These are phyloP conservation scores for Tyria jacobaeae DNA, from an alignment of 2,888 invertebrate species.

Conservation along the genomic window DNA sequence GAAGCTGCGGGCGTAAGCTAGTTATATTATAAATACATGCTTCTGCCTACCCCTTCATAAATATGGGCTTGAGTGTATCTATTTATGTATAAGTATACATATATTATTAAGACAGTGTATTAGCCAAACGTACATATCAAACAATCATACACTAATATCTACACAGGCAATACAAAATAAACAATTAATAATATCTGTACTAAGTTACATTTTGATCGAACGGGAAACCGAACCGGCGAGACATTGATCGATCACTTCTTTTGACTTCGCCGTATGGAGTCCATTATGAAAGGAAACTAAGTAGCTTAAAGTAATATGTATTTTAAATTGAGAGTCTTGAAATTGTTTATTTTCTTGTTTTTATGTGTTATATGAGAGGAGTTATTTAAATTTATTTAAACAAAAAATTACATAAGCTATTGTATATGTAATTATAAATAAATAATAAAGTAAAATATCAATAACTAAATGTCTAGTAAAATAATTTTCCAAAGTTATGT, in stretches of 20 bases:
- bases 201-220: conserved; percentile 61
- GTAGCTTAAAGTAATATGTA: conserved; percentile 10
- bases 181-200: conserved; percentile 62
- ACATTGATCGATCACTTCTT: conserved; percentile 61
- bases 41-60: too few relatives aligned
- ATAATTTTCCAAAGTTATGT: too few relatives aligned
- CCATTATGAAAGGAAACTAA: conserved; percentile 35
- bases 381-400: background rate
- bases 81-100: too few relatives aligned
- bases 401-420: background rate
- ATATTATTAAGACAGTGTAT: background rate
- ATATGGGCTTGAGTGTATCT: too few relatives aligned
- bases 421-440: too few relatives aligned
- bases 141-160: conserved; percentile 18
- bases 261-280: conserved; percentile 51
- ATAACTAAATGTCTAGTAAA: too few relatives aligned
- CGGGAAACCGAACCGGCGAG: conserved; percentile 52
- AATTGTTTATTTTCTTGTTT: background rate
- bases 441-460: too few relatives aligned
- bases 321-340: conserved; percentile 1
- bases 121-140: conserved; percentile 4
- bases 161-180: conserved; percentile 34
- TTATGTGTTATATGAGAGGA: background rate
- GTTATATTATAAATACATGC: too few relatives aligned
- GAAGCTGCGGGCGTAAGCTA: too few relatives aligned